Conservation (phyloP, 1,140 invertebrate species). For the Leptinotarsa texana region DNA sequence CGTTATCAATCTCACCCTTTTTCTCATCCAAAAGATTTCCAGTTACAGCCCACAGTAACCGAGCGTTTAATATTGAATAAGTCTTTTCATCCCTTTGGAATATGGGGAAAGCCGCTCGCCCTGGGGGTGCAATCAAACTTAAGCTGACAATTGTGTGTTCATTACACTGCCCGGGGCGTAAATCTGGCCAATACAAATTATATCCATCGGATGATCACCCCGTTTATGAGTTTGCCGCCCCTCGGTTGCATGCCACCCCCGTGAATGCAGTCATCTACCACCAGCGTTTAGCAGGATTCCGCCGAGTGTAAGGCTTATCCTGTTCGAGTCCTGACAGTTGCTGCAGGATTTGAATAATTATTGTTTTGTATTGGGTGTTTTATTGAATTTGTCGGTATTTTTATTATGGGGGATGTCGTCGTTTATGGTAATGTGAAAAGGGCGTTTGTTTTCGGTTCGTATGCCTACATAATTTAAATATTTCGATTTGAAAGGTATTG, state of each 20-base stretch:
- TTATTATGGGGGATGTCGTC: slow-evolving; percentile 3
- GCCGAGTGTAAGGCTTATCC: background rate
- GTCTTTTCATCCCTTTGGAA: slow-evolving; percentile 34
- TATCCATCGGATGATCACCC: slow-evolving; percentile 51
- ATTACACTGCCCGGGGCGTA: slow-evolving; percentile 55
- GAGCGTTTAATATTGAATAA: slow-evolving; percentile 52
- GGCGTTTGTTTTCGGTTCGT: background rate
- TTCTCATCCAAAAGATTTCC: background rate
- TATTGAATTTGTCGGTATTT: slow-evolving; percentile 45
- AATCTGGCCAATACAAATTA: slow-evolving; percentile 59
- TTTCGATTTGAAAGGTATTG: too few species aligned
- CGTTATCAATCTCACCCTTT: background rate
- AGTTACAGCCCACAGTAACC: slow-evolving; percentile 40
- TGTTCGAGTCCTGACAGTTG: slow-evolving; percentile 45
- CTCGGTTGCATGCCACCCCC: slow-evolving; percentile 17
- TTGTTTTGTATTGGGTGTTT: slow-evolving; percentile 47
- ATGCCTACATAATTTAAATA: background rate
- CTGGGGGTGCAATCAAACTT: slow-evolving; percentile 53
- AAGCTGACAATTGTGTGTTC: slow-evolving; percentile 58
- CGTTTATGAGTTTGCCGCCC: slow-evolving; percentile 36
- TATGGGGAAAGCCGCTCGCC: slow-evolving; percentile 29
- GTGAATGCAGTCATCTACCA: slow-evolving; percentile 30
- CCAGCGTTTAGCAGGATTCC: slow-evolving; percentile 38
- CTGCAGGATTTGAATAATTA: slow-evolving; percentile 51
- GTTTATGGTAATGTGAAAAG: background rate